phyloP scores from a whole-genome alignment of 2,113 vertebrate species.

The Caranx melampygus region DNA sequence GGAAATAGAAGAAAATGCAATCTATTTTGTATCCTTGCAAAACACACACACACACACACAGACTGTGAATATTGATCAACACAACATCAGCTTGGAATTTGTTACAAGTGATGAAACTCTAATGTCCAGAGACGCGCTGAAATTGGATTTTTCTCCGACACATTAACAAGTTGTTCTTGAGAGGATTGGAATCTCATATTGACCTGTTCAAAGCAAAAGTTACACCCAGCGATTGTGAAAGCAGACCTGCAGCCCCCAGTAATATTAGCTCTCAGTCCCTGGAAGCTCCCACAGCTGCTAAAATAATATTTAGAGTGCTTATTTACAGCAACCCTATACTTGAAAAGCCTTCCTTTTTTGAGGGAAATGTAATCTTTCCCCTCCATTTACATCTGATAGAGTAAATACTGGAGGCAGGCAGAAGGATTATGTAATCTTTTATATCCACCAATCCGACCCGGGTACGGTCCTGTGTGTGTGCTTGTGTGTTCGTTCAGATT shows the following conservation, averaged over 20 bases:
- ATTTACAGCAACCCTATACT: conserved; percentile 63
- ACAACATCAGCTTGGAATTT: conserved; percentile 36
- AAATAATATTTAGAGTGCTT: conserved; percentile 69
- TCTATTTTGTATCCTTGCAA: conserved; percentile 14
- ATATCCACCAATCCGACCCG: conserved; percentile 44
- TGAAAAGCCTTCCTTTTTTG: conserved; percentile 39
- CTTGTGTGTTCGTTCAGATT: conserved; percentile 39
- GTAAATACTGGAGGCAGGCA: conserved; percentile 62
- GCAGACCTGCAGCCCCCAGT: conserved; percentile 39
- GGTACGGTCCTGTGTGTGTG: conserved; percentile 37
- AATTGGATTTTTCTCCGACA: conserved; percentile 59
- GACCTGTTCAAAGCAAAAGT: conserved; percentile 33
- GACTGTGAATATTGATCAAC: conserved; percentile 60
- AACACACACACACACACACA: conserved; percentile 8
- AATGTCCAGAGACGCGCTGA: conserved; percentile 20
- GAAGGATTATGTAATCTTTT: conserved; percentile 60
- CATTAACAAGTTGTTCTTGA: conserved; percentile 50
- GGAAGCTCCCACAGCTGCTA: conserved; percentile 51
- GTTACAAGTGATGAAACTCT: conserved; percentile 42
- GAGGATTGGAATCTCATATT: conserved; percentile 45
- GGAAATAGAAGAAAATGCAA: conserved; percentile 36
- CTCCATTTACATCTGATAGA: conserved; percentile 60
- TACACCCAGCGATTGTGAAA: conserved; percentile 36
- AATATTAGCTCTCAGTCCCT: conserved; percentile 58
- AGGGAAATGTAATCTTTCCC: conserved; percentile 53